Base-by-base conservation (phyloP, 2,113 vertebrate genomes). In the Ictidomys tridecemlineatus region DNA sequence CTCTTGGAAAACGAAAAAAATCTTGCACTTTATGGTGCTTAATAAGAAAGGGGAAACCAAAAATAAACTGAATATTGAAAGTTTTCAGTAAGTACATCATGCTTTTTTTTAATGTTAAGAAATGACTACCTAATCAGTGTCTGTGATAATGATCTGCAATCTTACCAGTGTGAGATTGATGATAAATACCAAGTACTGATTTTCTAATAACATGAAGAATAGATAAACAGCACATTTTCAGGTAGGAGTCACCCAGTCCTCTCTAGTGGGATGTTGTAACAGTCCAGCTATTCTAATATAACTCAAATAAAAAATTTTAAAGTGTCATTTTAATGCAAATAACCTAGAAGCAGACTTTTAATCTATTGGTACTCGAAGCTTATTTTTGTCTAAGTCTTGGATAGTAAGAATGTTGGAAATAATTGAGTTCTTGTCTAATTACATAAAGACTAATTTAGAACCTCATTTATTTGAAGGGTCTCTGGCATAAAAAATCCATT, bases 341-440 rank as follows among this genome's bases (percentile, higher is more conserved):
- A 82, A 97, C 42, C 48, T 42, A 74, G 2, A 5, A 93, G 67
- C 32, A 87, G 65, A 96, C 85, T 97, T 85, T 95, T 89, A 96
- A 97, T 96, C 87, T 95, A 85, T 77, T 56, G 65, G 63, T 76
- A 79, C 39, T 16, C 70, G 94, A 78, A 97, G 86, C 65, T 94
- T 45, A 85, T 88, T 97, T 98, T 97, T 94, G 22, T 92, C 97
- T 89, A 98, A 80, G n/a, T 89, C 94, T 95, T 96, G 89, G 74
- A 93, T 73, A 97, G 93, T 45, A 96, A 95, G 87, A 97, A 87
- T 0, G 2, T 93, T 96, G 5, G 93, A 73, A 97, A 97, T 95
- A 65, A 97, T 96, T 96, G 53, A 95, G 85, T 93, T 98, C 84
- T 94, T 97, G 30, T 95, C 97, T 98, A 98, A 98, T 98, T 98